Evolutionary conservation across 1,140 invertebrate genomes (phyloP), one percentile per base, ranked within the genome.

Genomic region (Drosophila kikkawai): DNA sequence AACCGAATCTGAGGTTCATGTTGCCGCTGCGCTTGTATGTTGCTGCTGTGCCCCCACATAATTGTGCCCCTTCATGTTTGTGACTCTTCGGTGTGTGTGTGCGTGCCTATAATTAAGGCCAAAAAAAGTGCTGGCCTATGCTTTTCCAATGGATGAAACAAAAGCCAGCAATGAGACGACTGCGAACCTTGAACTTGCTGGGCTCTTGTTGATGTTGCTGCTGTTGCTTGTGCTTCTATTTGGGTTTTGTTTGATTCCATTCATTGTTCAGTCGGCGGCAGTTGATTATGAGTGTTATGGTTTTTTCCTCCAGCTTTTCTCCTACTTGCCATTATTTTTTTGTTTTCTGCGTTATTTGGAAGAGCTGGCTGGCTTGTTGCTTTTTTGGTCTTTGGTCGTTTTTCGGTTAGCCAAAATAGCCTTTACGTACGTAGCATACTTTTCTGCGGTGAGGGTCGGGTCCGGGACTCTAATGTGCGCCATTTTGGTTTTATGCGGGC

Each of bases 51-150:
- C 15, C 17, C 34, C 45, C 17, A 51, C 70, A 73, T 73, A 73
- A 74, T 74, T 73, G 68, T 60, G 22, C 47, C 37, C 45, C 45
- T 81, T 50, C 56, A 56, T 67, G 63, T 68, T 71, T 68, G 61
- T 50, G 37, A 6, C 32, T 37, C 48, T 29, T 19, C 17, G 11
- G 66, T 57, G 57, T 64, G 53, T 64, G 53, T 79, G 82, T 91
- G 80, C 65, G 83, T 85, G 84, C 79, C 80, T 91, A 85, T 88
- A 88, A 88, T 88, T 88, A 88, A 88, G 85, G 75, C 74, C 50
- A 34, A 59, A 75, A 84, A 90, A 90, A 88, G 66, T 88, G 84
- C 84, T 84, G 56, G 80, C 80, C 84, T 88, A 79, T 84, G 85
- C 80, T 82, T 48, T 87, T 80, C 19, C 29, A 39, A 44, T n/a